phyloP scores from a whole-genome alignment of 1,140 invertebrate genomes.

The Drosophila santomea region DNA sequence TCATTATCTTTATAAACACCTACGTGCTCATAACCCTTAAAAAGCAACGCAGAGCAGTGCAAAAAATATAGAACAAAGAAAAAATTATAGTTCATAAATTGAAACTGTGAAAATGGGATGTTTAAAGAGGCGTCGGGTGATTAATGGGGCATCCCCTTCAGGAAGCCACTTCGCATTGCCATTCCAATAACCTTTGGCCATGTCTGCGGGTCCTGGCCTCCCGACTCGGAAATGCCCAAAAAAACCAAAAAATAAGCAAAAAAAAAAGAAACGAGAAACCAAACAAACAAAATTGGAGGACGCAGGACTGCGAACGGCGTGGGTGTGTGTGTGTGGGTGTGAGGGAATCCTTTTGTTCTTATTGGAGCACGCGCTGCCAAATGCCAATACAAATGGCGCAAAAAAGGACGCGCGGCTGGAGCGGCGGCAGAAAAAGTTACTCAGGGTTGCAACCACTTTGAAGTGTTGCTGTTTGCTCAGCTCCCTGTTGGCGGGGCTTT shows the following conservation, averaged over 20 bases:
- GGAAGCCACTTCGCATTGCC: not conserved
- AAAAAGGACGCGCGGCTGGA: conserved; percentile 59
- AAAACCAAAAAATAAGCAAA: conserved; percentile 12
- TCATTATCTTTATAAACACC: too few species aligned
- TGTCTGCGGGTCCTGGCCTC: conserved; percentile 8
- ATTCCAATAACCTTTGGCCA: conserved; percentile 18
- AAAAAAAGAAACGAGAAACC: conserved; percentile 17
- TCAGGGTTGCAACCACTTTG: conserved; percentile 80
- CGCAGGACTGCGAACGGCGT: conserved; percentile 16
- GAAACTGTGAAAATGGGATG: not conserved
- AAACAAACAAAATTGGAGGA: conserved; percentile 48
- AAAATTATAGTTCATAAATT: not conserved
- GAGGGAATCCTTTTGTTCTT: conserved; percentile 76
- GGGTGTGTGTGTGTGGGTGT: conserved; percentile 17
- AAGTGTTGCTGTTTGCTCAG: conserved; percentile 73
- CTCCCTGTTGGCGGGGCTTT: conserved; percentile 57
- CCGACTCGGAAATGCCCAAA: conserved; percentile 15
- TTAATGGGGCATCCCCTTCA: conserved; percentile 9
- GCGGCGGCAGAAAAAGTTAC: conserved; percentile 34
- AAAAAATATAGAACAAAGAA: too few species aligned
- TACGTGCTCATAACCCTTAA: too few species aligned
- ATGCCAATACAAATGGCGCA: conserved; percentile 81
- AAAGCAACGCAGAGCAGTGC: too few species aligned
- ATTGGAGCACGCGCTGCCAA: conserved; percentile 77
- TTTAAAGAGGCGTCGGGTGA: conserved; percentile 5